Evolutionary conservation across 2,797 vertebrate genomes (phyloP).

Genomic region (Eutrigla gurnardus): DNA sequence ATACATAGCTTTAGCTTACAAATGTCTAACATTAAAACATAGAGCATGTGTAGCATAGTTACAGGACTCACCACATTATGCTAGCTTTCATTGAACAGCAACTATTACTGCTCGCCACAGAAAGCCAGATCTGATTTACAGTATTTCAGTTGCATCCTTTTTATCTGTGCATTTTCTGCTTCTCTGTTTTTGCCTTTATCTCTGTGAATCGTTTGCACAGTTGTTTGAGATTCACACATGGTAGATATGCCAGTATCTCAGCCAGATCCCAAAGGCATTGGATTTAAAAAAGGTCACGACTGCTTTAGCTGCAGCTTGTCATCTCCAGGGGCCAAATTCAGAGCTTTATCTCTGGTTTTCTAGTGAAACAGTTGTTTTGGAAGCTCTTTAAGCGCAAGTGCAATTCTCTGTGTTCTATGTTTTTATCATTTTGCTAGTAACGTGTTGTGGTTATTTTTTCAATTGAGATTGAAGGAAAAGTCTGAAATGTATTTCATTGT

Average conservation of each 20-base stretch:
- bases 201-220: slow-evolving; percentile 59
- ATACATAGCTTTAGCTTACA: slow-evolving; percentile 40
- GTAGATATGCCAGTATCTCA: slow-evolving; percentile 32
- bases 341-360: slow-evolving; percentile 50
- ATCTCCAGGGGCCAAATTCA: slow-evolving; percentile 64
- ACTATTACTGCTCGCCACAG: slow-evolving; percentile 32
- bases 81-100: slow-evolving; percentile 47
- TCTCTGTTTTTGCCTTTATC: slow-evolving; percentile 30
- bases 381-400: slow-evolving; percentile 47
- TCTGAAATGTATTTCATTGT: slow-evolving; percentile 27
- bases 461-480: slow-evolving; percentile 12
- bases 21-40: slow-evolving; percentile 47
- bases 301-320: slow-evolving; percentile 46
- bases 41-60: slow-evolving; percentile 72
- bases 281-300: slow-evolving; percentile 32
- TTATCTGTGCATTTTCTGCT: slow-evolving; percentile 22
- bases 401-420: slow-evolving; percentile 37
- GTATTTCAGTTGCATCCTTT: slow-evolving; percentile 22
- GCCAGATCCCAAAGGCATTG: slow-evolving; percentile 28
- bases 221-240: slow-evolving; percentile 46
- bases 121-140: slow-evolving; percentile 35
- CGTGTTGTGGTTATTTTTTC: slow-evolving; percentile 20
- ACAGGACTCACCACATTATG: slow-evolving; percentile 46
- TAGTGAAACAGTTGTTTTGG: slow-evolving; percentile 10
- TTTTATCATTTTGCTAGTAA: slow-evolving; percentile 8